Conservation (phyloP, 2,797 vertebrate genomes). For the Mus spretus region DNA sequence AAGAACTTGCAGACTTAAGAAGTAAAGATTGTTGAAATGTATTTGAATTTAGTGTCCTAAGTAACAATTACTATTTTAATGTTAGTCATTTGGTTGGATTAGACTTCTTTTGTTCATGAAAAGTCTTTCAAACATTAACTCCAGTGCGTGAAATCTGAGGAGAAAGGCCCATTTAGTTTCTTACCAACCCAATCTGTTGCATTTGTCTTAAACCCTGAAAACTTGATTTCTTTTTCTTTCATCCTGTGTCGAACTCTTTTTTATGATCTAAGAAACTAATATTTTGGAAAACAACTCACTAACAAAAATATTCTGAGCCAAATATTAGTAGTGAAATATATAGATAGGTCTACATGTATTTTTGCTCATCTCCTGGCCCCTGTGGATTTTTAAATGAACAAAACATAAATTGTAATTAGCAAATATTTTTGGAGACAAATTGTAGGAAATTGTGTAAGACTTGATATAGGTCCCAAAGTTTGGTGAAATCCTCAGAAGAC, state of each 20-base stretch:
- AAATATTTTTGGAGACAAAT: background rate
- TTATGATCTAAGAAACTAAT: background rate
- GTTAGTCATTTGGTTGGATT: background rate
- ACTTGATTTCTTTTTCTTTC: background rate
- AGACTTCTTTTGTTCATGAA: background rate
- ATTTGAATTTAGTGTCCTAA: background rate
- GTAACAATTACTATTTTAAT: background rate
- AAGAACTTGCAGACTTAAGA: background rate
- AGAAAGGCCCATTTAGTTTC: background rate
- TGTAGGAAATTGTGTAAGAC: background rate
- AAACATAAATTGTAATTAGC: background rate
- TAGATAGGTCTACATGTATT: background rate
- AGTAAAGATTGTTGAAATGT: background rate
- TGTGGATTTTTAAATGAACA: background rate
- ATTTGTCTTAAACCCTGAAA: background rate
- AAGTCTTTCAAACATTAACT: background rate
- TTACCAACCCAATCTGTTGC: background rate
- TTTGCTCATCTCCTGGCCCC: background rate
- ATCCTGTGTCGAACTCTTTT: background rate
- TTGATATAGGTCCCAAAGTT: background rate
- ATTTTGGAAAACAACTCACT: background rate
- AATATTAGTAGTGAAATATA: background rate
- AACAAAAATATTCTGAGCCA: background rate
- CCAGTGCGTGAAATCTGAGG: background rate
- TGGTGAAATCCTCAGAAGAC: background rate